These are phyloP conservation scores for Pachyrhynchus sulphureomaculatus DNA, from an alignment of 1,140 invertebrate species.

Conservation along the genomic window DNA sequence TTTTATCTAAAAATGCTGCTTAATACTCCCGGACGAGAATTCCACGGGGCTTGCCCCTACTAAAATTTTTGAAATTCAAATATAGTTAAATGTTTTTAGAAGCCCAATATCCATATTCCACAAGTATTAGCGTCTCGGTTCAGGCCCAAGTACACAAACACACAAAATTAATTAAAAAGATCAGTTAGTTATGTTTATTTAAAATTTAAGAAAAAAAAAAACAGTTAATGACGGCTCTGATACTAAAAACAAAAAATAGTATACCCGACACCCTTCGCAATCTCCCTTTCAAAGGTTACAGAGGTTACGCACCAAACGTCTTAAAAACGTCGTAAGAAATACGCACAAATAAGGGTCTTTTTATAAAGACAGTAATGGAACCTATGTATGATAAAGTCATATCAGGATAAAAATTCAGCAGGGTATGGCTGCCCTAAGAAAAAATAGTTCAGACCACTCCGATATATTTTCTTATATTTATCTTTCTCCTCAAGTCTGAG, in stretches of 20 bases:
- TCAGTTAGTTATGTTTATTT: too few relatives aligned
- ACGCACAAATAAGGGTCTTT: background rate
- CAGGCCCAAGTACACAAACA: too few relatives aligned
- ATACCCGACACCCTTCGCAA: background rate
- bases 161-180: too few relatives aligned
- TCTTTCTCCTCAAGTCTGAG: background rate
- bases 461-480: background rate
- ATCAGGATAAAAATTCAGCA: constrained; percentile 5
- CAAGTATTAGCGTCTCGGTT: too few relatives aligned
- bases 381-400: constrained; percentile 4
- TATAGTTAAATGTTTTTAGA: too few relatives aligned
- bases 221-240: background rate
- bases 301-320: background rate
- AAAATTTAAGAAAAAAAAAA: too few relatives aligned
- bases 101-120: too few relatives aligned
- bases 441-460: background rate
- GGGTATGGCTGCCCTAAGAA: background rate
- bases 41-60: too few relatives aligned
- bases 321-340: background rate
- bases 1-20: too few relatives aligned
- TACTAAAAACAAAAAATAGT: background rate
- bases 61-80: too few relatives aligned
- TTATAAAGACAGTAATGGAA: constrained; percentile 13
- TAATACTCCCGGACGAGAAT: too few relatives aligned
- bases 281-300: constrained; percentile 8